Percentiles rank a stretch among this genome's conserved stretches.
Conservation (phyloP, 2,888 invertebrate genomes). For the Nemotelus pantherinus region DNA sequence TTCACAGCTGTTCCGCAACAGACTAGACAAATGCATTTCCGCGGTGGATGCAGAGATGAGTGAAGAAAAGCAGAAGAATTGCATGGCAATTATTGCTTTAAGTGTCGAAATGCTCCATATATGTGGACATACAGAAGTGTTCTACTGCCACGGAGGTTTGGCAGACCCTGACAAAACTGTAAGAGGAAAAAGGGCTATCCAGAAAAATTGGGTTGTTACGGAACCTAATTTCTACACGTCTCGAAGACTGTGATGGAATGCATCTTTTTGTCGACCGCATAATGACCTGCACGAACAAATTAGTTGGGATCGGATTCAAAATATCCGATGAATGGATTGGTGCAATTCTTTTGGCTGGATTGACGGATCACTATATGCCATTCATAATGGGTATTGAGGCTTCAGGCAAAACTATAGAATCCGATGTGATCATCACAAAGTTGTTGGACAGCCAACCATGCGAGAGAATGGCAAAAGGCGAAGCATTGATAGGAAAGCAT, state of each 20-base stretch:
- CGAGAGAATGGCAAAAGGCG: background rate
- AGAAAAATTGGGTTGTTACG: background rate
- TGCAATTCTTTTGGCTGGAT: conserved; percentile 55
- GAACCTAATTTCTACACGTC: background rate
- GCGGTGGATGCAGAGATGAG: background rate
- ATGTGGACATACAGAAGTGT: background rate
- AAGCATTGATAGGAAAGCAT: background rate
- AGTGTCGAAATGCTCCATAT: background rate
- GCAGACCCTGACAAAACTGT: no score
- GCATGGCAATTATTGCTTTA: background rate
- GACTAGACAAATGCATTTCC: background rate
- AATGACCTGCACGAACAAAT: conserved; percentile 55
- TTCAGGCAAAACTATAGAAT: conserved; percentile 54
- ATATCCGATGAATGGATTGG: conserved; percentile 54
- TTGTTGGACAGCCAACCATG: background rate
- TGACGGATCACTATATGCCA: conserved; percentile 55
- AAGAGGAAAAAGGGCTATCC: background rate
- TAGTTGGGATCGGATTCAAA: conserved; percentile 53
- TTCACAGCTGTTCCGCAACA: no score
- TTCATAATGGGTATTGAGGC: conserved; percentile 55
- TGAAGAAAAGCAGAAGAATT: background rate
- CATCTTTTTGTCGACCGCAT: background rate
- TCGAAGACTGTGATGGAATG: conserved; percentile 1
- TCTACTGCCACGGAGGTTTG: background rate
- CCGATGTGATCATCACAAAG: conserved; percentile 56